phyloP scores from a whole-genome alignment of 2,888 invertebrate species.

The Tiliacea aurago region DNA sequence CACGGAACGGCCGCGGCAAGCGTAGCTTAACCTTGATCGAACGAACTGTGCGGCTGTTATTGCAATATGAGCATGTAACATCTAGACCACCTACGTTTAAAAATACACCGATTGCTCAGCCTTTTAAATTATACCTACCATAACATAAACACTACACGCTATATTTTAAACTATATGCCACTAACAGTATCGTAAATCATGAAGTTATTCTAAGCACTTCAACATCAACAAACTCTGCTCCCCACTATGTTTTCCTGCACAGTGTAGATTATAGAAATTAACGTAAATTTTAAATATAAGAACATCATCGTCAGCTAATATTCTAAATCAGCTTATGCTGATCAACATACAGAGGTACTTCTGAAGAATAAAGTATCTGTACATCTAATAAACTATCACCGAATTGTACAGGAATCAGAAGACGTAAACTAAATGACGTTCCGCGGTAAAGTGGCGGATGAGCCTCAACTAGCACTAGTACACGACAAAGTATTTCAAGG shows the following conservation, averaged over 20 bases:
- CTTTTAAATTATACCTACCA: not conserved
- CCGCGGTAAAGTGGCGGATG: not conserved
- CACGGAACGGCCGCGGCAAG: too few species aligned
- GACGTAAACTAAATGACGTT: constrained; percentile 6
- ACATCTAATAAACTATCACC: not conserved
- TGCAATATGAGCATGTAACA: too few species aligned
- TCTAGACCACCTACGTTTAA: too few species aligned
- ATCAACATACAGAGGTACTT: not conserved
- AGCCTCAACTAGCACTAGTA: not conserved
- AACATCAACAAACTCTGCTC: constrained; percentile 4
- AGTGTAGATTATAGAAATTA: not conserved
- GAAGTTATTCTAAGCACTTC: not conserved
- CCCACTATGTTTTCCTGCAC: not conserved
- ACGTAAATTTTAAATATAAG: not conserved
- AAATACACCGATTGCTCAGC: not conserved
- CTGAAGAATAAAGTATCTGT: not conserved
- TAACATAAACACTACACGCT: not conserved
- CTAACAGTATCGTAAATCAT: constrained; percentile 14
- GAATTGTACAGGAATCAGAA: not conserved
- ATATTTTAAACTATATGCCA: constrained; percentile 3
- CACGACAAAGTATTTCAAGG: constrained; percentile 17
- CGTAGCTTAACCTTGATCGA: too few species aligned
- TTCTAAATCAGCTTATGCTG: not conserved
- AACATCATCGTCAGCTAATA: not conserved
- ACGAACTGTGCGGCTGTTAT: too few species aligned